Evolutionary conservation across 1,140 invertebrate species (phyloP).

Genomic region (Drosophila takahashii): DNA sequence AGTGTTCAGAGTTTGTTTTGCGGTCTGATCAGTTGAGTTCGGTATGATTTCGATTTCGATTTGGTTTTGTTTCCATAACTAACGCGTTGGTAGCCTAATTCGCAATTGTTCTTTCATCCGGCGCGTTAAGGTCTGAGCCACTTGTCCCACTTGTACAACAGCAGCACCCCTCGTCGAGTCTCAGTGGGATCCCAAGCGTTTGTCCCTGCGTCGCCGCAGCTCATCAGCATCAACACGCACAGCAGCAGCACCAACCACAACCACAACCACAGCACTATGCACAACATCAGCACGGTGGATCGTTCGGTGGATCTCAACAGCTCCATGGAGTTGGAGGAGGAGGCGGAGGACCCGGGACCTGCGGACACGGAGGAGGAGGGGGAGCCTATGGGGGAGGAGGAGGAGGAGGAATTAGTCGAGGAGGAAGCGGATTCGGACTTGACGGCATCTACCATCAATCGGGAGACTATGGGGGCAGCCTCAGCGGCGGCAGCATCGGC

Average conservation of each 20-base stretch:
- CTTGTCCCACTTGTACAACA: slow-evolving; percentile 85
- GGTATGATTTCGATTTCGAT: slow-evolving; percentile 47
- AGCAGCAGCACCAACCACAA: slow-evolving; percentile 67
- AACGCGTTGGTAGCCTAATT: slow-evolving; percentile 26
- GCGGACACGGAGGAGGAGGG: slow-evolving; percentile 76
- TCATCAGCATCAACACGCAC: slow-evolving; percentile 78
- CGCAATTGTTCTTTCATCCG: slow-evolving; percentile 37
- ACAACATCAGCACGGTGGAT: slow-evolving; percentile 69
- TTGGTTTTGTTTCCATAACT: slow-evolving; percentile 19
- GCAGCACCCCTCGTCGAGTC: slow-evolving; percentile 84
- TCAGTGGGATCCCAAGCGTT: slow-evolving; percentile 84
- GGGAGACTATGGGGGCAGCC: slow-evolving; percentile 83
- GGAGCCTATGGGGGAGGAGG: slow-evolving; percentile 77
- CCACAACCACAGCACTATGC: slow-evolving; percentile 56
- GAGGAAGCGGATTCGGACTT: slow-evolving; percentile 85
- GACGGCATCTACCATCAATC: slow-evolving; percentile 84
- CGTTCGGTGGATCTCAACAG: slow-evolving; percentile 85
- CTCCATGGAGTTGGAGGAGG: slow-evolving; percentile 84
- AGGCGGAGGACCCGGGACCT: slow-evolving; percentile 59
- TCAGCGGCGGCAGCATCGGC: slow-evolving; percentile 66
- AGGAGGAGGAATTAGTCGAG: slow-evolving; percentile 81
- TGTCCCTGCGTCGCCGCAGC: slow-evolving; percentile 84
- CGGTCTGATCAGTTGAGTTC: slow-evolving; percentile 41
- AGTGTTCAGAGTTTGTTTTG: slow-evolving; percentile 45
- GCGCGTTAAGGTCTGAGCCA: slow-evolving; percentile 81